Conservation (phyloP, 2,113 vertebrate genomes). For the Pachyramphus minor region DNA sequence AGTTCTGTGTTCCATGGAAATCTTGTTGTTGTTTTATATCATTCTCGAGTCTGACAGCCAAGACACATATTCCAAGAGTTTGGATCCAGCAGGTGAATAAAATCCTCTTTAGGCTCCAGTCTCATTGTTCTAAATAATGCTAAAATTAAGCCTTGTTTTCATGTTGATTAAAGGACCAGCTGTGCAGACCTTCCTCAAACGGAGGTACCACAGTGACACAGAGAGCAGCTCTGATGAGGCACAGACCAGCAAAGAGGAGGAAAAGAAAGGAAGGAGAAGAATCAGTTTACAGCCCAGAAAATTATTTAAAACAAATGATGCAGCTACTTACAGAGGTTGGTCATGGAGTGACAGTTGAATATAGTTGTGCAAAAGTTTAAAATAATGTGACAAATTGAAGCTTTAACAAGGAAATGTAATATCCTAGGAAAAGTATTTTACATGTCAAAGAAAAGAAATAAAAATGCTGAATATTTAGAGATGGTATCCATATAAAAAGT, state of each 20-base stretch:
- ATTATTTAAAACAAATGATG: constrained; percentile 49
- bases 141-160: background rate
- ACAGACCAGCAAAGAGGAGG: background rate
- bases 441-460: background rate
- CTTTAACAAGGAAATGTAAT: background rate
- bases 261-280: constrained; percentile 16
- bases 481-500: background rate
- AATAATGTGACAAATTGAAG: background rate
- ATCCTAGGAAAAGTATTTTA: background rate
- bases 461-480: background rate
- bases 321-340: constrained; percentile 56
- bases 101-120: background rate
- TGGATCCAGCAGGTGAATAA: background rate
- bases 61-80: background rate
- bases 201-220: constrained; percentile 24
- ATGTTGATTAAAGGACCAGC: constrained; percentile 44
- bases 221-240: constrained; percentile 47
- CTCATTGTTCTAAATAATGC: background rate
- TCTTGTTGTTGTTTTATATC: background rate
- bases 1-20: background rate
- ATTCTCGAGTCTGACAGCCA: background rate
- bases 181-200: constrained; percentile 42
- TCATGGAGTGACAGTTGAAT: background rate
- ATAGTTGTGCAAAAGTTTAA: background rate
- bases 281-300: constrained; percentile 53